Base-by-base conservation (phyloP, 2,888 invertebrate species). In the Scaptomyza caliginosa region DNA sequence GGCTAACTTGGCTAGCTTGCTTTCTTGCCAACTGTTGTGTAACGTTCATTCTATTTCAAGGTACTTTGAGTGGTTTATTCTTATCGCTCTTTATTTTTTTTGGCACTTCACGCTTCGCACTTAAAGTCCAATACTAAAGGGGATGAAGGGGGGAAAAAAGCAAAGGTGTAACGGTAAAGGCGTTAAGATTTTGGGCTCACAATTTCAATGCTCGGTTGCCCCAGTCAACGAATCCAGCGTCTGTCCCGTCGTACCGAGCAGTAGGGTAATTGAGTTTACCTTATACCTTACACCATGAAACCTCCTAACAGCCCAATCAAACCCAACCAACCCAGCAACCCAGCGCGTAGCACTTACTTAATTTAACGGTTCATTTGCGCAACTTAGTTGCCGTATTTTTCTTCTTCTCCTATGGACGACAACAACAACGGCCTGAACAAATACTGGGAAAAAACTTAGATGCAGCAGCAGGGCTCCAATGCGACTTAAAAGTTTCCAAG, bases 311-410 rank as follows among this genome's bases (percentile, higher is more conserved):
- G 2, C 28, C 28, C 11, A 0, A 28, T 2, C 30, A n/a, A 2
- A 42, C 36, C 57, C 32, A 32, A 4, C 30, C 30, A 4, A 30
- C 1, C 30, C 30, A 30, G 4, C 2, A 10, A 30, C 13, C 32
- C 13, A 13, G 0, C 13, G 23, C 19, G 42, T 50, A 11, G 58
- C 74, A 60, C 50, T 65, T 64, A 74, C 39, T 69, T 67, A 81
- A 77, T 77, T 80, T 77, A 78, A 66, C 74, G 78, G 72, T 78
- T 77, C 81, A 81, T 78, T 80, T 78, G 65, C 73, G 55, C 67
- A 69, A 64, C 55, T 49, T 65, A 57, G 51, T 30, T 66, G 39
- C 30, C 45, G 23, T 49, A 38, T 52, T n/a, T 48, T 40, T 11
- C 3, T 28, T 10, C 0, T 28, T 28, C 2, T 28, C 10, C 10